Evolutionary conservation across 1,140 invertebrate genomes (phyloP).

Genomic region (Drosophila tsacasi): DNA sequence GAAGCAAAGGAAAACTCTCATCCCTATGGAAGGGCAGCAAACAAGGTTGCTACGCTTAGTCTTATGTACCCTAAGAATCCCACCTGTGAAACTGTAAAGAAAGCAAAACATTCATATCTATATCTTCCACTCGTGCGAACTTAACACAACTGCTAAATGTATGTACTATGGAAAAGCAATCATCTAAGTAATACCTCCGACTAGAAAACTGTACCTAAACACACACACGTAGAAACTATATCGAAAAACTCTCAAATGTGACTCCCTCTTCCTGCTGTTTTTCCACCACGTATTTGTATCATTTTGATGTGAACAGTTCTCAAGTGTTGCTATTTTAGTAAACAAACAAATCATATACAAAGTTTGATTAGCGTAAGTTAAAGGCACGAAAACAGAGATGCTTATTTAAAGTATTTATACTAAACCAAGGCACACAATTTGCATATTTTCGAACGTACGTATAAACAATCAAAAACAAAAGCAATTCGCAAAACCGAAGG

Average conservation of each 20-base stretch:
- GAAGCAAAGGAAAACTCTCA: constrained; percentile 21
- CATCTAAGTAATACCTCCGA: constrained; percentile 79
- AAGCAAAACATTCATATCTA: constrained; percentile 48
- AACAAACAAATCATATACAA: constrained; percentile 53
- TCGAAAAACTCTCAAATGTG: constrained; percentile 33
- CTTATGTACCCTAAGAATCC: constrained; percentile 60
- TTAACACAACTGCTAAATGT: constrained; percentile 40
- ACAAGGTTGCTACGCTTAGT: constrained; percentile 35
- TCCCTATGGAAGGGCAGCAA: constrained; percentile 15
- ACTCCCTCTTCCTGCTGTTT: constrained; percentile 33
- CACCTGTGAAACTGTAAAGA: constrained; percentile 62
- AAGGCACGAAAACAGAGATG: constrained; percentile 58
- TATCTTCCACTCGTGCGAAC: constrained; percentile 55
- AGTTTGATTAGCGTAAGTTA: constrained; percentile 56
- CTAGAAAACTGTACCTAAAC: constrained; percentile 74
- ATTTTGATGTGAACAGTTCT: constrained; percentile 40
- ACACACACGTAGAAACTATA: constrained; percentile 32
- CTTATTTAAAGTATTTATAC: constrained; percentile 59
- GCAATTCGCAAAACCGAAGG: constrained; percentile 51
- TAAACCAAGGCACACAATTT: constrained; percentile 49
- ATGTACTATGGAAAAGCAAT: constrained; percentile 57
- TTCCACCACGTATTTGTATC: constrained; percentile 27
- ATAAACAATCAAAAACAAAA: constrained; percentile 60
- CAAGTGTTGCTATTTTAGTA: constrained; percentile 39
- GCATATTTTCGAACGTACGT: constrained; percentile 36